Conservation (phyloP, 2,888 invertebrate genomes). For the Plebejus anna region DNA sequence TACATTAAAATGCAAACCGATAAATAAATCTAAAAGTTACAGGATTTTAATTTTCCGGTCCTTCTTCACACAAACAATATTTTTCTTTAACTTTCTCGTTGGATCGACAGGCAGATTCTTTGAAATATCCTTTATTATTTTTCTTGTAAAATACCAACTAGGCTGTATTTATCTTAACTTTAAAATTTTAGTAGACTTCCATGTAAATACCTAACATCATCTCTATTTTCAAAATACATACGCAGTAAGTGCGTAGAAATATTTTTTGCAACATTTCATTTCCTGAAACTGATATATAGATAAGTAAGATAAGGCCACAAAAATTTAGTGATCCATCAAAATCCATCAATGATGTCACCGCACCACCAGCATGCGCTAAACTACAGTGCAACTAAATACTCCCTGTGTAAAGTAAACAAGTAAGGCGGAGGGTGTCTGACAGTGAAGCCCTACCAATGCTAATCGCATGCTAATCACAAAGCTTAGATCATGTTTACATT, state of each 20-base stretch:
- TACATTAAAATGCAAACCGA: neutral
- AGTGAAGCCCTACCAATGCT: constrained; percentile 31
- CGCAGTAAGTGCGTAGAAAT: too few relatives aligned
- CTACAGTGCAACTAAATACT: neutral
- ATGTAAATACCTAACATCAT: too few relatives aligned
- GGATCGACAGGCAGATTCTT: neutral
- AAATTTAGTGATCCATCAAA: neutral
- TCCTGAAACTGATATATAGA: neutral
- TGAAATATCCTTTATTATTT: neutral
- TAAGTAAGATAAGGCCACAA: neutral
- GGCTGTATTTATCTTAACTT: neutral
- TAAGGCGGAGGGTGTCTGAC: neutral
- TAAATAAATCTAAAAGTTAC: neutral
- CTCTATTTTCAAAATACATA: too few relatives aligned
- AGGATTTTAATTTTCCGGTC: neutral
- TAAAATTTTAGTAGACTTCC: neutral
- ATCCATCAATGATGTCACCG: neutral
- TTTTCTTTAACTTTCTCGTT: neutral
- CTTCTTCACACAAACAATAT: neutral
- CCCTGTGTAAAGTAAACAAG: constrained; percentile 1
- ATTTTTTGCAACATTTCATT: neutral
- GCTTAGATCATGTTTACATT: constrained; percentile 36
- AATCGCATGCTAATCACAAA: constrained; percentile 38
- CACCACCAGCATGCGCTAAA: neutral
- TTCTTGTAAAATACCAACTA: neutral